Evolutionary conservation across 2,888 invertebrate species (phyloP).

Genomic region (Lysandra coridon): DNA sequence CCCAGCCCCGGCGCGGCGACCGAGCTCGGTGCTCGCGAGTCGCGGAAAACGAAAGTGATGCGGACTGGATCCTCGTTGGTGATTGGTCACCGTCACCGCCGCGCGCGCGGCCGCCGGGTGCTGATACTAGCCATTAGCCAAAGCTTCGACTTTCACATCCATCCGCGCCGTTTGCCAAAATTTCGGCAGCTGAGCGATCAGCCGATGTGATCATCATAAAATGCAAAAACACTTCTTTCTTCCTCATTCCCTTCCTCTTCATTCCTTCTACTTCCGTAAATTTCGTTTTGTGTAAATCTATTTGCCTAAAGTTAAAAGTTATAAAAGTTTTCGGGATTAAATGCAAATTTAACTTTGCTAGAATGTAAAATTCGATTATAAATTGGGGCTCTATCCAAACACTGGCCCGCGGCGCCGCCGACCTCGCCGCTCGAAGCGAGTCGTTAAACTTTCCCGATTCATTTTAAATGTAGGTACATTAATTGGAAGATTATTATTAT

Average conservation of each 20-base stretch:
- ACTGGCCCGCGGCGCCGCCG: background rate
- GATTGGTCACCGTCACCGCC: background rate
- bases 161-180: background rate
- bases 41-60: conserved; percentile 1
- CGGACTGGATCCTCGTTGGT: background rate
- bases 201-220: too few species aligned
- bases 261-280: too few species aligned
- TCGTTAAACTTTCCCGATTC: background rate
- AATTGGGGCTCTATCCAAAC: background rate
- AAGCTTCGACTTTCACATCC: background rate
- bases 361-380: background rate
- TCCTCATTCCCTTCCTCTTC: too few species aligned
- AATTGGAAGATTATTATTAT: background rate
- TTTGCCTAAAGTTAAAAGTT: background rate
- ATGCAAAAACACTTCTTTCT: too few species aligned
- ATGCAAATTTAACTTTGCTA: background rate
- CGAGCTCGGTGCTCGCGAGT: background rate
- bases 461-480: background rate
- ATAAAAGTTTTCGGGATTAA: background rate
- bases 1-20: background rate
- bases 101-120: background rate
- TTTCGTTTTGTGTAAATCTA: background rate
- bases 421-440: background rate
- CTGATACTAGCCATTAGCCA: background rate
- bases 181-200: background rate